phyloP scores from a whole-genome alignment of 2,797 vertebrate genomes.

The Onychomys leucogaster region DNA sequence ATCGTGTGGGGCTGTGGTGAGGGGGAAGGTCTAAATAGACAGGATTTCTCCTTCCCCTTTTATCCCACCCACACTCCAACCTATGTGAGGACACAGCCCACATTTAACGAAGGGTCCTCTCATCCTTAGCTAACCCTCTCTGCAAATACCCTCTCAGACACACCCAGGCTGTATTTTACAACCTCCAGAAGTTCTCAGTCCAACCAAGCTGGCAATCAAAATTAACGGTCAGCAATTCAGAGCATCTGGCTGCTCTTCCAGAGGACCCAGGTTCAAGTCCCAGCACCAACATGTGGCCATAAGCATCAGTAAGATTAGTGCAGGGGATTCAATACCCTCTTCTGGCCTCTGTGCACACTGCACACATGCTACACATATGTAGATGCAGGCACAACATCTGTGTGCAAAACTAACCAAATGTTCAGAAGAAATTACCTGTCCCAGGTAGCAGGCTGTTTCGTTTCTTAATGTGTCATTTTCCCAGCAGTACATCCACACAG shows the following conservation, averaged over 20 bases:
- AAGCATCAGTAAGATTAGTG: neutral
- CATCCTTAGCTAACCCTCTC: neutral
- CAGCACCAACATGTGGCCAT: no score
- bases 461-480: neutral
- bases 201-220: neutral
- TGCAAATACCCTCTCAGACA: neutral
- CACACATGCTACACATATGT: neutral
- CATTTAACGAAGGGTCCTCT: neutral
- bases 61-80: neutral
- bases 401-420: neutral
- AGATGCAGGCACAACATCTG: neutral
- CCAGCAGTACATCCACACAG: neutral
- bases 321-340: neutral
- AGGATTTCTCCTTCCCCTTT: neutral
- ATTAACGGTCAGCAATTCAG: neutral
- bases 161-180: neutral
- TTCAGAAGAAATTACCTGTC: neutral
- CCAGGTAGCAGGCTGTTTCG: neutral
- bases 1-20: no score
- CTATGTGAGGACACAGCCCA: neutral
- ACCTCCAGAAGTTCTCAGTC: neutral
- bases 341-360: neutral
- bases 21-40: neutral
- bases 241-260: neutral
- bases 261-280: neutral